Conservation (phyloP, 2,797 vertebrate genomes). For the Petrocephalus sullivani region DNA sequence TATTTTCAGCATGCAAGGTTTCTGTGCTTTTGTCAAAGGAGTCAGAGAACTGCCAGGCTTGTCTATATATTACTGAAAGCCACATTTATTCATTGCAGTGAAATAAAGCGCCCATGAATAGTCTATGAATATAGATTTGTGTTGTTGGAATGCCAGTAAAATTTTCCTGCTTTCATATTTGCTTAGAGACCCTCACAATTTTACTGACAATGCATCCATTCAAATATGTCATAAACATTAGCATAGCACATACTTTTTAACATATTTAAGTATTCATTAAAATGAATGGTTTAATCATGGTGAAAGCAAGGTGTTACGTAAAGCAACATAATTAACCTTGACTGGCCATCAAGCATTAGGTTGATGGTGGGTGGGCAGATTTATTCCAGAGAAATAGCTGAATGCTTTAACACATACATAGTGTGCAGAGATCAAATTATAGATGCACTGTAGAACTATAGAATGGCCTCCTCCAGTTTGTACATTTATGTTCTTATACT, state of each 20-base stretch:
- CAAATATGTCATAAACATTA: background rate
- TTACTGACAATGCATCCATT: background rate
- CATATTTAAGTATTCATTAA: background rate
- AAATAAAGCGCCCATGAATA: background rate
- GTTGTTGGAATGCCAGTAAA: background rate
- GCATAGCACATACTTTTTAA: background rate
- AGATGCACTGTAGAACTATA: too few relatives aligned
- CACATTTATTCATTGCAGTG: background rate
- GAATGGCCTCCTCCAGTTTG: too few relatives aligned
- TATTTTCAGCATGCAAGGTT: background rate
- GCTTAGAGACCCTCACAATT: background rate
- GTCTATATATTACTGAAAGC: background rate
- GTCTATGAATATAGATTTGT: background rate
- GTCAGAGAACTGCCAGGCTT: background rate
- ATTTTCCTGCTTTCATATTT: background rate
- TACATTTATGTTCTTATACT: too few relatives aligned
- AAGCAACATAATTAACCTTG: background rate
- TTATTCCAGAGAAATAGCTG: background rate
- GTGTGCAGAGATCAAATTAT: background rate
- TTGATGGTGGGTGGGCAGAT: background rate
- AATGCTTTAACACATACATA: background rate
- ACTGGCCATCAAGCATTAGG: background rate
- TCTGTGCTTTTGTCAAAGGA: background rate
- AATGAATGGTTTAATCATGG: background rate
- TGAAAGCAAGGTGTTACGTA: background rate